Conservation (phyloP, 64 coral and sea anemone species). For the Platygyra sinensis region DNA sequence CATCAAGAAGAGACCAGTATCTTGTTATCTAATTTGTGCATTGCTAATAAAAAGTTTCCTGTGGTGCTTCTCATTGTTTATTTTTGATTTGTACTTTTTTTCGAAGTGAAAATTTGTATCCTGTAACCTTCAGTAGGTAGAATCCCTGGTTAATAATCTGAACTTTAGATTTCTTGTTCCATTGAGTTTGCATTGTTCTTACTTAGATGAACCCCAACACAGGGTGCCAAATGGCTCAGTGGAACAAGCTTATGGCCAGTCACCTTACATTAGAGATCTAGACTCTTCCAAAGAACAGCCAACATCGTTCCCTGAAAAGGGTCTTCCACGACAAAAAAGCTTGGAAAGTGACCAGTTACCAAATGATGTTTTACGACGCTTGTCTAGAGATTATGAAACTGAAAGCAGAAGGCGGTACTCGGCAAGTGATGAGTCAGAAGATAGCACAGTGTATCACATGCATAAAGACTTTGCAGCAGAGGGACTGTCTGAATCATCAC, state of each 20-base stretch:
- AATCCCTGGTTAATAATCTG: no score
- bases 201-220: background rate
- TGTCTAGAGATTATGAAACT: slow-evolving; percentile 29
- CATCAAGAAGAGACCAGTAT: no score
- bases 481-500: slow-evolving; percentile 9
- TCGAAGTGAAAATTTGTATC: no score
- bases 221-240: background rate
- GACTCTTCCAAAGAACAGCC: background rate
- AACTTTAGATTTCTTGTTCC: background rate
- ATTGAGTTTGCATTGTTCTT: background rate
- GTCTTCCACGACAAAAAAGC: background rate
- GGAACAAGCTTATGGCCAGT: background rate
- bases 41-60: no score
- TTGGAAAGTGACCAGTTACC: slow-evolving; percentile 9
- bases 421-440: slow-evolving; percentile 46
- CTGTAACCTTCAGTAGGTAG: no score
- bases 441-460: background rate
- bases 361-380: background rate
- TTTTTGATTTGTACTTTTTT: no score
- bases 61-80: no score
- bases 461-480: background rate
- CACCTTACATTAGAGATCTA: slow-evolving; percentile 11
- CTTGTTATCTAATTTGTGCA: no score
- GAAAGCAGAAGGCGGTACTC: slow-evolving; percentile 39
- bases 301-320: background rate